A percentile compares a stretch with the other conserved stretches of the same genome.
Evolutionary conservation across 2,888 invertebrate genomes (phyloP).

Genomic region (Caenorhabditis wallacei): DNA sequence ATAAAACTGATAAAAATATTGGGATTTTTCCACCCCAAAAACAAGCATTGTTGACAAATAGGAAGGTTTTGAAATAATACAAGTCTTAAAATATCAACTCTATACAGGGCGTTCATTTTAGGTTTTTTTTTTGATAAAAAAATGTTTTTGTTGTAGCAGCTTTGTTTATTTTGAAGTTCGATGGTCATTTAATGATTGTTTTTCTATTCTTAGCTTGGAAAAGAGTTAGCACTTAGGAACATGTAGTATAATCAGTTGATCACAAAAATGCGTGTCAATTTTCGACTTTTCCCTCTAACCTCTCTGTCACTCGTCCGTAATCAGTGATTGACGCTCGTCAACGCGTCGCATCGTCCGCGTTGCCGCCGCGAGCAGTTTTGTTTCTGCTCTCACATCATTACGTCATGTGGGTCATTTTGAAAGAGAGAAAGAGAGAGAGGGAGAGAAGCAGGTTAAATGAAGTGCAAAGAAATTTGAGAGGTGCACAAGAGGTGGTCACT

Average conservation of each 20-base stretch:
- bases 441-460: conserved; percentile 34
- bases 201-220: not conserved
- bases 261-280: conserved; percentile 26
- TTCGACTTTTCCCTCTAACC: conserved; percentile 21
- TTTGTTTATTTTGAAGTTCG: conserved; percentile 22
- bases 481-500: conserved; percentile 51
- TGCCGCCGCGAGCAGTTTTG: conserved; percentile 6
- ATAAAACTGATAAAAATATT: conserved; percentile 34
- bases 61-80: not conserved
- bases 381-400: conserved; percentile 21
- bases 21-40: conserved; percentile 5
- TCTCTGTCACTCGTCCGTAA: conserved; percentile 35
- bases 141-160: conserved; percentile 24
- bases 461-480: conserved; percentile 58
- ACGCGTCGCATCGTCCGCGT: conserved; percentile 33
- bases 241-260: not conserved
- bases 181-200: conserved; percentile 15
- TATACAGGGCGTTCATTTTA: conserved; percentile 28
- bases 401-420: conserved; percentile 55
- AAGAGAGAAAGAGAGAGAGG: not conserved
- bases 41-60: conserved; percentile 54
- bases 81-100: conserved; percentile 41
- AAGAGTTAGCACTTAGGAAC: not conserved
- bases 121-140: conserved; percentile 17
- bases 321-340: conserved; percentile 43